phyloP scores from a whole-genome alignment of 1,140 invertebrate species.

The Idris sp. region DNA sequence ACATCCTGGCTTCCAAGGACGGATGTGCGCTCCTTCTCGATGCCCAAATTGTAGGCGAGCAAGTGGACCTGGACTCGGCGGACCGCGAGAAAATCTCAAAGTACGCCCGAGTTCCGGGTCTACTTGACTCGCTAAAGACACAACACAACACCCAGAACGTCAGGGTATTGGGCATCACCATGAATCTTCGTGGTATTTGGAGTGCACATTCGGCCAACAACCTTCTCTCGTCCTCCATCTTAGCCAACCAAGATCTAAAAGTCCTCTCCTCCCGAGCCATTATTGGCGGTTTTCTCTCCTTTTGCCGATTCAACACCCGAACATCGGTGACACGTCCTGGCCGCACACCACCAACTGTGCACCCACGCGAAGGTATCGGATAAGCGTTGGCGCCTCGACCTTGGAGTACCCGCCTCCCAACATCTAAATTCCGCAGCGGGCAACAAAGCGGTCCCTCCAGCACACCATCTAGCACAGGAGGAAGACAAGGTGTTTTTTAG shows the following conservation, averaged over 20 bases:
- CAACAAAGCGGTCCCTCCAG: no score
- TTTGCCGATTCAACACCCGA: no score
- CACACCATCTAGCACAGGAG: no score
- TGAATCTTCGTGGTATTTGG: constrained; percentile 1
- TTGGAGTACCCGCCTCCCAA: constrained; percentile 6
- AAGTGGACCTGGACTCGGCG: no score
- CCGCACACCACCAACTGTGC: not conserved
- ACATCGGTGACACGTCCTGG: not conserved
- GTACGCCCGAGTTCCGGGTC: not conserved
- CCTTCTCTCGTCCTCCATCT: not conserved
- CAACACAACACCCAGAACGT: not conserved
- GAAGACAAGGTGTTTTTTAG: no score
- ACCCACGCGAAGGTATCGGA: no score
- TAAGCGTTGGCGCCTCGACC: no score
- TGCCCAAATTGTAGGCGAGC: no score
- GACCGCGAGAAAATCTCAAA: no score
- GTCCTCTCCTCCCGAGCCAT: not conserved
- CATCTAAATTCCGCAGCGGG: constrained; percentile 3
- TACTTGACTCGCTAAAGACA: not conserved
- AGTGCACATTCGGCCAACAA: not conserved
- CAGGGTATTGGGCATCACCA: not conserved
- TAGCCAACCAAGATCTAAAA: constrained; percentile 2
- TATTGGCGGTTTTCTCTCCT: not conserved
- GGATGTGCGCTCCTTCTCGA: no score
- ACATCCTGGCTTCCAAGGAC: no score